These are phyloP conservation scores for Luehdorfia chinensis DNA, from an alignment of 1,140 invertebrate genomes.

Conservation along the genomic window DNA sequence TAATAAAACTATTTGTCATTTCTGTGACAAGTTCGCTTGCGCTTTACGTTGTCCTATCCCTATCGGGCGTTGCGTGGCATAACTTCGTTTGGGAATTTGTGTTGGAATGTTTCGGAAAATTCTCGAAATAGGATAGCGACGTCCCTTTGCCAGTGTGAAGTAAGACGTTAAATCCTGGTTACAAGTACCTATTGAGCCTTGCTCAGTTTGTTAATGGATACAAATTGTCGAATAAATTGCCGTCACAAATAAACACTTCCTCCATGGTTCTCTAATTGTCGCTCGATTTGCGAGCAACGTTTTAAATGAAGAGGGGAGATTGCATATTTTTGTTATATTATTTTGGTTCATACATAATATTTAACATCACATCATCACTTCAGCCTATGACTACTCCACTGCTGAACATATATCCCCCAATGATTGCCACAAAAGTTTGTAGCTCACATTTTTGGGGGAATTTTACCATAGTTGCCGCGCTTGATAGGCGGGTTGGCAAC, in stretches of 20 bases:
- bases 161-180: constrained; percentile 70
- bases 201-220: constrained; percentile 61
- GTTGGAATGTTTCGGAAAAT: constrained; percentile 60
- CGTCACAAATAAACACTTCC: constrained; percentile 22
- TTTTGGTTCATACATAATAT: no score
- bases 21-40: neutral
- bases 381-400: no score
- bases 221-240: constrained; percentile 57
- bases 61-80: constrained; percentile 32
- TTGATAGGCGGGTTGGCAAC: no score
- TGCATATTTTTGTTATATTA: no score
- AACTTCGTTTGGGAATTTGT: constrained; percentile 58
- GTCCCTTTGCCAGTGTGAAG: constrained; percentile 48
- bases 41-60: constrained; percentile 7
- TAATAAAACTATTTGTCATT: constrained; percentile 12
- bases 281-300: constrained; percentile 6
- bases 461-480: no score
- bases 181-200: constrained; percentile 62
- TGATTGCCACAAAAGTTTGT: no score
- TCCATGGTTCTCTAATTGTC: neutral
- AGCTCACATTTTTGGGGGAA: no score
- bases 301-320: no score
- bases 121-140: constrained; percentile 44
- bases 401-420: no score
- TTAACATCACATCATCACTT: no score